A percentile compares a stretch with the other conserved stretches of the same genome.
These are phyloP conservation scores for Pseudopodoces humilis DNA, from an alignment of 2,113 vertebrate genomes.

Conservation along the genomic window DNA sequence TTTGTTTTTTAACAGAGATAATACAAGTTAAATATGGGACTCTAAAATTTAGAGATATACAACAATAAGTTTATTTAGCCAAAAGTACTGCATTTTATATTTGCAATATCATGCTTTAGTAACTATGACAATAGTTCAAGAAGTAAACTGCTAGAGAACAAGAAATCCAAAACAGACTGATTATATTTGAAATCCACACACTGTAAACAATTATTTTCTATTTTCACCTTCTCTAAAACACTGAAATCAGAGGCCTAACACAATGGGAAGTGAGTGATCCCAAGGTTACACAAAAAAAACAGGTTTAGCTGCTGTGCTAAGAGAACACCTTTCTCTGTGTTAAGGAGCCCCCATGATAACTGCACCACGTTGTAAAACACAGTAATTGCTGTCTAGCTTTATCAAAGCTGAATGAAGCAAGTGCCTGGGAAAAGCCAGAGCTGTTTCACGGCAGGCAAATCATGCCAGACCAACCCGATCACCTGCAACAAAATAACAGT, in stretches of 20 bases:
- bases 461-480: fast-evolving
- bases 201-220: not conserved
- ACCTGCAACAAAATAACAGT: not conserved
- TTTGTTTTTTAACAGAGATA: not conserved
- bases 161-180: not conserved
- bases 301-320: not conserved
- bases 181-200: not conserved
- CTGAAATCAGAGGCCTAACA: not conserved
- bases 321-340: too few species aligned
- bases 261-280: not conserved
- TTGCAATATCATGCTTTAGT: not conserved
- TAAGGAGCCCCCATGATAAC: not conserved
- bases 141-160: not conserved
- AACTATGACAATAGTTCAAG: not conserved
- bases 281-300: not conserved
- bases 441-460: not conserved
- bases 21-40: not conserved
- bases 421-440: not conserved
- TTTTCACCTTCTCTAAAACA: not conserved
- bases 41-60: not conserved
- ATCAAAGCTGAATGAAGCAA: not conserved
- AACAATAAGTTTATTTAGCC: not conserved
- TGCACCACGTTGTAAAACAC: not conserved
- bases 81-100: not conserved
- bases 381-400: not conserved